A percentile compares a stretch with the other conserved stretches of the same genome.
These are phyloP conservation scores for Cinara cedri DNA, from an alignment of 2,888 invertebrate genomes.

Conservation along the genomic window DNA sequence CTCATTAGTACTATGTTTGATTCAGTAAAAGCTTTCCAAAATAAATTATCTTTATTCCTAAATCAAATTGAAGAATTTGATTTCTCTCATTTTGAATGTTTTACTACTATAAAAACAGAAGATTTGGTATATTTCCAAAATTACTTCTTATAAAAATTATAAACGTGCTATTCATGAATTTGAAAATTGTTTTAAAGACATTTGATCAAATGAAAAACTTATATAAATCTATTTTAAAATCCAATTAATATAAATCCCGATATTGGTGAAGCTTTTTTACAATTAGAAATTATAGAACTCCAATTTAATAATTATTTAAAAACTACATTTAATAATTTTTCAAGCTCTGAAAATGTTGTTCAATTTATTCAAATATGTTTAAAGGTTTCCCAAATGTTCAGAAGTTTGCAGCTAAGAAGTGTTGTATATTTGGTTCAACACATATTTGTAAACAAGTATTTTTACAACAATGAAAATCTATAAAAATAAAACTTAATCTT, in stretches of 20 bases:
- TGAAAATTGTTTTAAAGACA: constrained; percentile 11
- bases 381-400: constrained; percentile 17
- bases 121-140: constrained; percentile 1
- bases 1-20: background rate
- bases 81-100: constrained; percentile 19
- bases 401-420: background rate
- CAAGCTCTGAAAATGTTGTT: constrained; percentile 9
- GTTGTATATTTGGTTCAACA: constrained; percentile 33
- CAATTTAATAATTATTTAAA: constrained; percentile 17
- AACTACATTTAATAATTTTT: background rate
- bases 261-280: background rate
- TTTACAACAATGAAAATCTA: constrained; percentile 31
- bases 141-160: background rate
- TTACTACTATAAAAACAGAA: background rate
- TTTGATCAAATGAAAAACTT: background rate
- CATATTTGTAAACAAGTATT: constrained; percentile 35
- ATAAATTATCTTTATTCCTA: constrained; percentile 14
- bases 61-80: constrained; percentile 18
- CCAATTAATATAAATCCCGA: background rate
- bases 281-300: constrained; percentile 1
- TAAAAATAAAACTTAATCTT: constrained; percentile 31
- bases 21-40: constrained; percentile 13
- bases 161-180: background rate
- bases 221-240: constrained; percentile 9
- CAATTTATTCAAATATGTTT: constrained; percentile 14